Conservation (phyloP, 2,797 vertebrate species). For the Bryconaethiops microstoma region DNA sequence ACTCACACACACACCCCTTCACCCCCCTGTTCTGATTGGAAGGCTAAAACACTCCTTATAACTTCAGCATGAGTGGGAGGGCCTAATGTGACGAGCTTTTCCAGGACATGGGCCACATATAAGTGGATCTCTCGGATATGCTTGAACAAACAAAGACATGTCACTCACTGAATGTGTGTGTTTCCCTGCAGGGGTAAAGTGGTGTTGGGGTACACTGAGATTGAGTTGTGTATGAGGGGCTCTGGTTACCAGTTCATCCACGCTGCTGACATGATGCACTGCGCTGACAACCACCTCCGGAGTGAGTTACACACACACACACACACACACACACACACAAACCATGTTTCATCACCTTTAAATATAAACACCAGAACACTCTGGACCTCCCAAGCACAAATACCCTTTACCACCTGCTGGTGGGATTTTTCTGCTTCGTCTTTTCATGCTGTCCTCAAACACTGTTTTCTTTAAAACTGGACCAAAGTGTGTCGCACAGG, state of each 20-base stretch:
- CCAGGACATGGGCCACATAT: too few relatives aligned
- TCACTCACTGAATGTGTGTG: not conserved
- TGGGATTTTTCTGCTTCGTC: too few relatives aligned
- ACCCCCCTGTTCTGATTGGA: too few relatives aligned
- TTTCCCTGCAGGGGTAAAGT: conserved; percentile 71
- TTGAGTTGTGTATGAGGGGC: conserved; percentile 72
- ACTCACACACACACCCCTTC: too few relatives aligned
- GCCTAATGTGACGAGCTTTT: too few relatives aligned
- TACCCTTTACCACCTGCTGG: not conserved
- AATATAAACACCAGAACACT: not conserved
- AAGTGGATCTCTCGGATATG: too few relatives aligned
- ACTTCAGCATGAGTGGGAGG: too few relatives aligned
- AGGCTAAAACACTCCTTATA: too few relatives aligned
- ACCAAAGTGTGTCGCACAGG: too few relatives aligned
- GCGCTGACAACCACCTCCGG: conserved; percentile 78
- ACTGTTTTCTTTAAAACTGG: too few relatives aligned
- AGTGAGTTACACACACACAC: conserved; percentile 66
- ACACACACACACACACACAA: conserved; percentile 1
- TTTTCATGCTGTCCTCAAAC: not conserved
- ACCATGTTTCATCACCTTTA: not conserved
- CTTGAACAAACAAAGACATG: too few relatives aligned
- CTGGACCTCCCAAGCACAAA: not conserved
- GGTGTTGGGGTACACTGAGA: conserved; percentile 77
- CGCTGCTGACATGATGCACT: conserved; percentile 83
- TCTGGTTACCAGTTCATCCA: conserved; percentile 82